These are phyloP conservation scores for Callipepla squamata DNA, from an alignment of 2,113 vertebrate genomes.

Conservation along the genomic window DNA sequence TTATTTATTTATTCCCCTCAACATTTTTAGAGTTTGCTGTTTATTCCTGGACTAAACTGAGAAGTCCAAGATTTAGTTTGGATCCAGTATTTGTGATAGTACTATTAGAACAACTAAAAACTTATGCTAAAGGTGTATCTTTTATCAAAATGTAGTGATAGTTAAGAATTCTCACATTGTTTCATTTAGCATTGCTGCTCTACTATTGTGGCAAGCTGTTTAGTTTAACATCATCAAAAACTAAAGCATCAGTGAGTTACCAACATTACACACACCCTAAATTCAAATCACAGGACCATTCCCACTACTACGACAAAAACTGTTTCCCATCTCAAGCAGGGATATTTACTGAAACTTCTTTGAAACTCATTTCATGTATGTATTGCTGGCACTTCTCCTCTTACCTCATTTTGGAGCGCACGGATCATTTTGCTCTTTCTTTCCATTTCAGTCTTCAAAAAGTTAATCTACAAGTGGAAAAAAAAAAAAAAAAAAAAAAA, in stretches of 20 bases:
- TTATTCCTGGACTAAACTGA: too few species aligned
- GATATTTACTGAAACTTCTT: not conserved
- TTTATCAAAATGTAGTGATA: too few species aligned
- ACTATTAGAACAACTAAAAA: too few species aligned
- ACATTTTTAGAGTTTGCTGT: too few species aligned
- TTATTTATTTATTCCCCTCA: too few species aligned
- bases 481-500: not conserved
- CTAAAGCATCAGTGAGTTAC: not conserved
- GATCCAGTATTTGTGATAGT: too few species aligned
- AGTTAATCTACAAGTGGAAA: constrained; percentile 87
- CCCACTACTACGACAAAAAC: not conserved
- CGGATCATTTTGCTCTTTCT: constrained; percentile 97
- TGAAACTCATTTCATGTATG: not conserved
- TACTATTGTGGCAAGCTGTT: too few species aligned
- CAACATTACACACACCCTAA: not conserved
- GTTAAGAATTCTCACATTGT: too few species aligned
- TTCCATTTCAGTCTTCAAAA: constrained; percentile 97
- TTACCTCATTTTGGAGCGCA: constrained; percentile 97
- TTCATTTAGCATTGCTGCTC: too few species aligned
- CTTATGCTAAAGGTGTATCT: too few species aligned
- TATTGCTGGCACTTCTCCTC: not conserved
- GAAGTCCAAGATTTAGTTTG: too few species aligned
- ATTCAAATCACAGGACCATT: not conserved
- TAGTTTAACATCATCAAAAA: not conserved
- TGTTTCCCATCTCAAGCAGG: not conserved